A percentile compares a stretch with the other conserved stretches of the same genome.
Conservation (phyloP, 2,797 vertebrate genomes). For the Chloroceryle amazona region DNA sequence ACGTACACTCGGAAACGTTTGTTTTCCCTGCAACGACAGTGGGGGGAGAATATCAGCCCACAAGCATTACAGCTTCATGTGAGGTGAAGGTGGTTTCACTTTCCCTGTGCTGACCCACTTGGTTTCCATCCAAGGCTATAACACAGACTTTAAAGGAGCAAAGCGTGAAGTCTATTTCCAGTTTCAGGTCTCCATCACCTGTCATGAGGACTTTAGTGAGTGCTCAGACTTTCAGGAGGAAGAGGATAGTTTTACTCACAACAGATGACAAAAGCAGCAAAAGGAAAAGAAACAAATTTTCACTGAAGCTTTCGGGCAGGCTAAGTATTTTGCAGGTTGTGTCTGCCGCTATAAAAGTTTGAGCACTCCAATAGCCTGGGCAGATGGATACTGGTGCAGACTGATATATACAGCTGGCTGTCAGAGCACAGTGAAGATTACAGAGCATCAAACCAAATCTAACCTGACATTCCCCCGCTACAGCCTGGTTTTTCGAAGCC, state of each 20-base stretch:
- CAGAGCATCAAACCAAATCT: neutral
- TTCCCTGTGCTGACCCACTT: rapidly evolving
- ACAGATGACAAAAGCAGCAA: neutral
- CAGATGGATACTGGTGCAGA: neutral
- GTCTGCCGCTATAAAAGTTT: neutral
- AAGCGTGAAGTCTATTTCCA: neutral
- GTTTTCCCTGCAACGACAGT: conserved; percentile 81
- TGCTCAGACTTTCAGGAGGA: neutral
- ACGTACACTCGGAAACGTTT: conserved; percentile 91
- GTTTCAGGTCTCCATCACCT: neutral
- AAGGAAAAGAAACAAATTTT: neutral
- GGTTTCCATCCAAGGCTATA: neutral
- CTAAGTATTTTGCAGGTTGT: neutral
- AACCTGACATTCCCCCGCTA: rapidly evolving
- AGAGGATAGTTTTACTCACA: neutral
- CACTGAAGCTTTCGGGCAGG: neutral
- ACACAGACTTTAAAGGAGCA: neutral
- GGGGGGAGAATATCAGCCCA: neutral
- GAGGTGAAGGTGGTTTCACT: neutral
- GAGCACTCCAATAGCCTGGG: neutral
- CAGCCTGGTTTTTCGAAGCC: neutral
- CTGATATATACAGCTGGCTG: rapidly evolving
- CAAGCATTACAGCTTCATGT: rapidly evolving
- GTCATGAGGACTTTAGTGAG: neutral
- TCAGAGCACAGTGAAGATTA: neutral